Conservation (phyloP, 2,888 invertebrate species). For the Ctenicera cuprea region DNA sequence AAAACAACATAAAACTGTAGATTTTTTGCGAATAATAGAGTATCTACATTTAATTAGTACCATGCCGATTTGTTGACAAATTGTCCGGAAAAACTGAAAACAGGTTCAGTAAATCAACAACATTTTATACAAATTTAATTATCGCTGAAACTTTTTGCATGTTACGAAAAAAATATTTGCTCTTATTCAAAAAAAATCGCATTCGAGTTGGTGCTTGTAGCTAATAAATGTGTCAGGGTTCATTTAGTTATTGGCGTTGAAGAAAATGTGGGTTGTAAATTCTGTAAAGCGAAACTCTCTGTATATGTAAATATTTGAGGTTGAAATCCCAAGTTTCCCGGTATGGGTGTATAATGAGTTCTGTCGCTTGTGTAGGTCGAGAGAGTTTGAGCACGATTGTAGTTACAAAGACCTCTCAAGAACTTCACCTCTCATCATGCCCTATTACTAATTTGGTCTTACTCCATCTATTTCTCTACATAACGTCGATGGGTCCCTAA, state of each 20-base stretch:
- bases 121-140: not conserved
- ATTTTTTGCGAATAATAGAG: no score
- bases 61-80: no score
- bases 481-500: constrained; percentile 49
- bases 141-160: not conserved
- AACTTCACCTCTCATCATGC: constrained; percentile 47
- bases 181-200: constrained; percentile 19
- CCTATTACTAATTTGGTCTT: constrained; percentile 50
- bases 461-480: constrained; percentile 51
- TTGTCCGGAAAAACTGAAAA: no score
- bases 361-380: constrained; percentile 36
- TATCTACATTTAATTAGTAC: no score
- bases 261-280: constrained; percentile 40
- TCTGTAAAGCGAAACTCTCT: constrained; percentile 34
- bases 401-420: constrained; percentile 50
- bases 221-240: constrained; percentile 23
- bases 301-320: constrained; percentile 44
- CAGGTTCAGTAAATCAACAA: no score
- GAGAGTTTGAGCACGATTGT: constrained; percentile 44
- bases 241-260: constrained; percentile 32
- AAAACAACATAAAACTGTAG: no score
- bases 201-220: not conserved
- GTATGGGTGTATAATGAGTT: constrained; percentile 45
- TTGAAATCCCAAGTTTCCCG: constrained; percentile 41
- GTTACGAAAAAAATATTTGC: not conserved